Conservation (phyloP, 92 coral and sea anemone species). For the Umimayanthus chanpuru region DNA sequence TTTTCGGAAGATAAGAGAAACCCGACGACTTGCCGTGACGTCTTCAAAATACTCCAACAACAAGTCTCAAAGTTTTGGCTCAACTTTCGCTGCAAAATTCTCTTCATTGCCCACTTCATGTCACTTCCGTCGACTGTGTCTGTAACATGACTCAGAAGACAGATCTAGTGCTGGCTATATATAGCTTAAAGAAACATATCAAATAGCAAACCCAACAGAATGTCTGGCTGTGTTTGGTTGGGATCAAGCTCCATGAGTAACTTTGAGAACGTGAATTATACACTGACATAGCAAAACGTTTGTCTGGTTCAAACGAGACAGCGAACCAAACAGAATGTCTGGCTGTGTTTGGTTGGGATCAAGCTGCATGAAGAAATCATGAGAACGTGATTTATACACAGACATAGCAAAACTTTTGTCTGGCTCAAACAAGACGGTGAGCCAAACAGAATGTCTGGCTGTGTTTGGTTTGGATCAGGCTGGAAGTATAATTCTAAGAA, state of each 20-base stretch:
- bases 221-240: not conserved
- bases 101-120: too few species aligned
- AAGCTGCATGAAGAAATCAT: conserved; percentile 1
- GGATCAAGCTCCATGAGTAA: not conserved
- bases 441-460: conserved; percentile 8
- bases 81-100: too few species aligned
- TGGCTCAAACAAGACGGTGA: not conserved
- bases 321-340: conserved; percentile 14
- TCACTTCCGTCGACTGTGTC: too few species aligned
- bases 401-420: not conserved
- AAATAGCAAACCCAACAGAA: too few species aligned
- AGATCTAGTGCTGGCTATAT: too few species aligned
- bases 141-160: too few species aligned
- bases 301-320: not conserved
- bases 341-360: not conserved
- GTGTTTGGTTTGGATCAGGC: not conserved
- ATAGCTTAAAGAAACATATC: too few species aligned
- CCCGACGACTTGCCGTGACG: too few species aligned
- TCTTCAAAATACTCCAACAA: too few species aligned
- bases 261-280: conserved; percentile 8
- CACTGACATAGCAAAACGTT: conserved; percentile 19
- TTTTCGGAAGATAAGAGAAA: too few species aligned
- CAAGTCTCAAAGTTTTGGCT: too few species aligned
- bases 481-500: not conserved
- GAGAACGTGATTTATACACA: not conserved